Evolutionary conservation across 2,888 invertebrate species (phyloP).

Genomic region (Eupeodes luniger): DNA sequence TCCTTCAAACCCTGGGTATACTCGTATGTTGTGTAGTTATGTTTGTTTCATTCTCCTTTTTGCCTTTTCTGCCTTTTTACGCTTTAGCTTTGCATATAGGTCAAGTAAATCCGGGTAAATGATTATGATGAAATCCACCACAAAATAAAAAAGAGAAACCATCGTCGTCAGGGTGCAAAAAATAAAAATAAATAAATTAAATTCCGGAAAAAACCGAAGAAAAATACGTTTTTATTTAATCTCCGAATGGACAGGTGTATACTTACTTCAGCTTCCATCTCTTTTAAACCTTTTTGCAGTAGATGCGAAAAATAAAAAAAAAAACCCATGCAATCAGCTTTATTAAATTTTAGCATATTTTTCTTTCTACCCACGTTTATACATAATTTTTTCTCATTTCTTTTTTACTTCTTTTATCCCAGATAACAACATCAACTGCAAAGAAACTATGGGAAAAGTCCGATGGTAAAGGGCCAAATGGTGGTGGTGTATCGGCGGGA

Average conservation of each 20-base stretch:
- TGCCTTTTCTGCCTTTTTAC: background rate
- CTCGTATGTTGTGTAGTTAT: background rate
- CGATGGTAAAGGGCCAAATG: constrained; percentile 89
- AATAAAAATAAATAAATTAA: background rate
- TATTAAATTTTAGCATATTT: constrained; percentile 45
- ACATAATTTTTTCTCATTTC: constrained; percentile 79
- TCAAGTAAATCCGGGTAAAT: constrained; percentile 68
- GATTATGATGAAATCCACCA: constrained; percentile 44
- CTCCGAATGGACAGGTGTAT: constrained; percentile 62
- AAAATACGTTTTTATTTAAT: constrained; percentile 48
- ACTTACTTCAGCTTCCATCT: background rate
- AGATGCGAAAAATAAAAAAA: background rate
- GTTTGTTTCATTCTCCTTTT: background rate
- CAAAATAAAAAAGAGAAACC: constrained; percentile 34
- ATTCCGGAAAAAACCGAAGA: background rate
- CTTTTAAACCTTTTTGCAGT: background rate
- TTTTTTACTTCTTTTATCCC: constrained; percentile 75
- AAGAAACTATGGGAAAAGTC: constrained; percentile 96
- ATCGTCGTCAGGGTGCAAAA: background rate
- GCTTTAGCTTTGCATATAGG: constrained; percentile 58
- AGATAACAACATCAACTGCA: constrained; percentile 97
- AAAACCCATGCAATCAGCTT: constrained; percentile 27
- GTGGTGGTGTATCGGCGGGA: constrained; percentile 85
- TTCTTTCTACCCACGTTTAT: constrained; percentile 15
- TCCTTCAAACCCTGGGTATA: constrained; percentile 35